A percentile compares a stretch with the other conserved stretches of the same genome.
These are phyloP conservation scores for Melanotaenia boesemani DNA, from an alignment of 2,797 vertebrate genomes.

Conservation along the genomic window DNA sequence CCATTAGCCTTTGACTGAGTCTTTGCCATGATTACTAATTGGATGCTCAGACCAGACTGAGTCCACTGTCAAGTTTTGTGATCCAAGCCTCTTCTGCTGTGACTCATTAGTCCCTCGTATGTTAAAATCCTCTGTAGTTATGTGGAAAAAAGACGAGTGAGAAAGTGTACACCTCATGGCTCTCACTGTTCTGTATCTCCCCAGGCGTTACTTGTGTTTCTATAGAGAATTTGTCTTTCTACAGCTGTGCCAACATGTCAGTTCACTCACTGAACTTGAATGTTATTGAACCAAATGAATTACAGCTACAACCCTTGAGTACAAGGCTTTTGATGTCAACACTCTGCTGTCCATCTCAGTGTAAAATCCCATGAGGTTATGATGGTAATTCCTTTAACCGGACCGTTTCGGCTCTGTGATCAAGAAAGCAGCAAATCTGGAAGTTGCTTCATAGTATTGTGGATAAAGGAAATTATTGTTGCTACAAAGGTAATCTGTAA, in stretches of 20 bases:
- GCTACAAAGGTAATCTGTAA: slow-evolving; percentile 18
- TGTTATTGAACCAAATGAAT: slow-evolving; percentile 50
- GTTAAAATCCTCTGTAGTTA: slow-evolving; percentile 39
- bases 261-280: slow-evolving; percentile 43
- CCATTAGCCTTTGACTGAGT: slow-evolving; percentile 65
- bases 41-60: slow-evolving; percentile 38
- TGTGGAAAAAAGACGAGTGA: slow-evolving; percentile 29
- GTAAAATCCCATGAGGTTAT: slow-evolving; percentile 5
- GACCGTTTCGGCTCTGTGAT: background rate
- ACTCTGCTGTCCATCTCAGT: background rate
- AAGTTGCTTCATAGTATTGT: background rate
- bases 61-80: slow-evolving; percentile 38
- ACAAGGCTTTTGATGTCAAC: slow-evolving; percentile 15
- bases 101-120: slow-evolving; percentile 40
- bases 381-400: slow-evolving; percentile 15
- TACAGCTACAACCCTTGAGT: slow-evolving; percentile 14
- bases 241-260: slow-evolving; percentile 34
- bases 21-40: slow-evolving; percentile 72
- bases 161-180: slow-evolving; percentile 12
- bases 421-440: slow-evolving; percentile 6
- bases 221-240: slow-evolving; percentile 21
- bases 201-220: slow-evolving; percentile 17
- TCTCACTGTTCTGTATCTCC: slow-evolving; percentile 25
- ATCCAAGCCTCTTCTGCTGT: slow-evolving; percentile 45
- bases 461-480: slow-evolving; percentile 16